A percentile compares a stretch with the other conserved stretches of the same genome.
These are phyloP conservation scores for Melospiza georgiana DNA, from an alignment of 2,113 vertebrate genomes.

Conservation along the genomic window DNA sequence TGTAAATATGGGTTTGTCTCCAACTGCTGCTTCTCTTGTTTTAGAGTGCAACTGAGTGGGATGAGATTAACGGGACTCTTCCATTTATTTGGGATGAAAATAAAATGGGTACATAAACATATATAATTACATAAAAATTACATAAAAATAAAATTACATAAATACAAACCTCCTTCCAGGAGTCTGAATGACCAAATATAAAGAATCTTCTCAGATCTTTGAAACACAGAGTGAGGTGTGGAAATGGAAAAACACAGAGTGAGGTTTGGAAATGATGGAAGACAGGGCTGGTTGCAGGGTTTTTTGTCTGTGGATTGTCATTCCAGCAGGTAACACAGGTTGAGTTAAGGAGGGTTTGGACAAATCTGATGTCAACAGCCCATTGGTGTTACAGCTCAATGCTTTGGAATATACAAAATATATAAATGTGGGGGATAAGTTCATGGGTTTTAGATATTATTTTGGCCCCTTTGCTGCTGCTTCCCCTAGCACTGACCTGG, in stretches of 20 bases:
- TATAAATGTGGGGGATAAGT: background rate
- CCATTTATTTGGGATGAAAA: background rate
- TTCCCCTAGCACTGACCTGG: background rate
- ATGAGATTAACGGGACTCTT: background rate
- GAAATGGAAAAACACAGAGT: background rate
- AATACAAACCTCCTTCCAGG: background rate
- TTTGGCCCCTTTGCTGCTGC: background rate
- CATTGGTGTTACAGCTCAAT: fast-evolving
- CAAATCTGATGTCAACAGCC: background rate
- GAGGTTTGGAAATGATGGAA: background rate
- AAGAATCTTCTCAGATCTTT: background rate
- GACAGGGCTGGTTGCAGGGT: background rate
- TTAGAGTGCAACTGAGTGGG: background rate
- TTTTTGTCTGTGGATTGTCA: background rate
- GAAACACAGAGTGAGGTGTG: background rate
- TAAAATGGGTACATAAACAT: background rate
- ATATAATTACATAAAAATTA: background rate
- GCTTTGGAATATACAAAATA: too few species aligned
- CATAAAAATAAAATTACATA: background rate
- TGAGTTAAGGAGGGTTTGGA: background rate
- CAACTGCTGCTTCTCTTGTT: background rate
- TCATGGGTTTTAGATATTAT: background rate
- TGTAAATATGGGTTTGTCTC: background rate
- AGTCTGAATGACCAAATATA: background rate
- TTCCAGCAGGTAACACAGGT: background rate